Percentiles rank a stretch among this genome's conserved stretches.
phyloP scores from a whole-genome alignment of 2,113 vertebrate species.

The Mola mola region DNA sequence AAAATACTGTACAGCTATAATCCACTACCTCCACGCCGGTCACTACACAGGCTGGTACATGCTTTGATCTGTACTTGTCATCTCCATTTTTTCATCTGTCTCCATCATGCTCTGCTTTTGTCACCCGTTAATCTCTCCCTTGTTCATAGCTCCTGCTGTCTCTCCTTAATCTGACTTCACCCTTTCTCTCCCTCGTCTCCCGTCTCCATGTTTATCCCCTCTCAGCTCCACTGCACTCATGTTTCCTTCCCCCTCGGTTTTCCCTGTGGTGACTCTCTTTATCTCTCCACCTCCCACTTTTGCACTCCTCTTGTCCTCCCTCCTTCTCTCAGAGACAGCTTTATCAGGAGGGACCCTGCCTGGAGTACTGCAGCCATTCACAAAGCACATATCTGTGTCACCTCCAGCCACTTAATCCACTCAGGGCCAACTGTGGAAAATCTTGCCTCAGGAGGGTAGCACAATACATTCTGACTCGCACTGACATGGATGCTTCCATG shows the following conservation, averaged over 20 bases:
- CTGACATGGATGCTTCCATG: constrained; percentile 1
- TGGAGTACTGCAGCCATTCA: constrained; percentile 43
- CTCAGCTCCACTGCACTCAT: constrained; percentile 23
- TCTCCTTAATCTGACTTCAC: constrained; percentile 9
- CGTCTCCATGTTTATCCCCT: constrained; percentile 48
- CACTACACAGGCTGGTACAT: constrained; percentile 12
- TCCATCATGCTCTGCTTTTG: constrained; percentile 25
- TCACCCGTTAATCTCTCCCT: constrained; percentile 24
- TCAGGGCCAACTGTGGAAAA: constrained; percentile 38
- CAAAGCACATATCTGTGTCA: constrained; percentile 25
- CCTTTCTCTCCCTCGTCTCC: not conserved
- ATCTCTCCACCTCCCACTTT: constrained; percentile 14
- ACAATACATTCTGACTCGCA: not conserved
- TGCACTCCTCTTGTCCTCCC: constrained; percentile 13
- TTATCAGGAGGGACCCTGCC: constrained; percentile 35
- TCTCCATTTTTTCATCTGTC: no score
- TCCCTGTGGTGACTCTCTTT: constrained; percentile 19
- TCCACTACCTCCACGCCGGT: not conserved
- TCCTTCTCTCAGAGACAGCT: constrained; percentile 27
- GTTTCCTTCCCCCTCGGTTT: constrained; percentile 8
- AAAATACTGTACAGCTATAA: no score
- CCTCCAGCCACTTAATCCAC: constrained; percentile 46
- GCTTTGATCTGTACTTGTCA: constrained; percentile 17
- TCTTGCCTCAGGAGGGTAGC: constrained; percentile 1
- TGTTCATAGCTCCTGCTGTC: constrained; percentile 12